Base-by-base conservation (phyloP, 2,113 vertebrate genomes). In the Arenaria interpres region DNA sequence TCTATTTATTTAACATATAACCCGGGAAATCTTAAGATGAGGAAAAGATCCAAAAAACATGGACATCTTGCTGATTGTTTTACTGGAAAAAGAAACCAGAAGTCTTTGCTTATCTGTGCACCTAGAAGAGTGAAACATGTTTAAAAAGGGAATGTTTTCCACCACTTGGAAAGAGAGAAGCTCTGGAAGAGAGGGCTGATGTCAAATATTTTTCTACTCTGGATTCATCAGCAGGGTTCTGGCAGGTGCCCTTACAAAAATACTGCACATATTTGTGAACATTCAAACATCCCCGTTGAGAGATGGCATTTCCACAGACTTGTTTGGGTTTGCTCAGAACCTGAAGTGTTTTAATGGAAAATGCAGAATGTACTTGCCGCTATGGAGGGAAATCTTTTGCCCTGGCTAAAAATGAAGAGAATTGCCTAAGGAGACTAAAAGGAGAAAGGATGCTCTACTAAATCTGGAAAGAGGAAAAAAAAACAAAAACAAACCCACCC, bases 291-390 rank as follows among this genome's bases (percentile, higher is more conserved):
- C 63, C 82, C 72, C 2, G 4, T 27, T 78, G 93, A 88, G 82
- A 90, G 78, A 88, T 91, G 78, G 81, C 82, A 85, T 96, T 95
- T 94, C 85, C 82, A 94, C 71, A 83, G 87, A 35, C 54, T 90
- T 91, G 57, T 94, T 95, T 96, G 93, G 82, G 90, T 94, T 96
- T 91, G 37, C 41, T 85, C 43, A 76, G 85, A 90, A 95, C 68
- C 45, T 89, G 24, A 72, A 68, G 12, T 13, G 30, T 92, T 85
- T 91, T 89, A 87, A 87, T 91, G 74, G 78, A 88, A 95, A 97
- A 91, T 21, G 80, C 73, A 78, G 73, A 69, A 72, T 69, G n/a
- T 68, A 17, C 48, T 84, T 0, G 2, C 5, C 88, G 68, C 19
- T 74, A 17, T 0, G 0, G 48, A 89, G 32, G 56, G 15, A 45